These are phyloP conservation scores for Penaeus indicus DNA, from an alignment of 1,140 invertebrate species.

Conservation along the genomic window DNA sequence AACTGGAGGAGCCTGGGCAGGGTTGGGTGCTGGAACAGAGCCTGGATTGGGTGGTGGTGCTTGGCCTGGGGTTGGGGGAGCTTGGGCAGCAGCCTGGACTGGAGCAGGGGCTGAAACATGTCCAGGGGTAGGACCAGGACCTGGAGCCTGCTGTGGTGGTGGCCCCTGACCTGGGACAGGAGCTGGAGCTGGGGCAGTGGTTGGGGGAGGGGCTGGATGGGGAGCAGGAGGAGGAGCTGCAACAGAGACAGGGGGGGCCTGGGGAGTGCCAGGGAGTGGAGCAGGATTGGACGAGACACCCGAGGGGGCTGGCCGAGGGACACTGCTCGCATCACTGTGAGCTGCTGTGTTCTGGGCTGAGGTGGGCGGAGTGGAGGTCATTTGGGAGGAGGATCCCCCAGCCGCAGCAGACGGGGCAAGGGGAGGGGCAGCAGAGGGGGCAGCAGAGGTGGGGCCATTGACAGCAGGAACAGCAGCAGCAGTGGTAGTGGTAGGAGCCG, in stretches of 20 bases:
- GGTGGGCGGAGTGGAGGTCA: background rate
- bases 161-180: background rate
- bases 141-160: background rate
- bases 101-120: background rate
- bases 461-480: conserved; percentile 31
- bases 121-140: background rate
- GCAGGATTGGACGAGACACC: background rate
- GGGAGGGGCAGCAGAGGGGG: conserved; percentile 29
- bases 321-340: background rate
- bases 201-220: background rate
- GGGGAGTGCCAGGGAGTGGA: background rate
- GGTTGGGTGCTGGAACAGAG: no score
- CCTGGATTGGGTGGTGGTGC: no score
- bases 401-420: background rate
- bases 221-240: conserved; percentile 1
- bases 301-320: background rate
- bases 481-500: conserved; percentile 36
- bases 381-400: conserved; percentile 12
- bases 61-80: background rate
- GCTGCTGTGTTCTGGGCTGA: conserved; percentile 9
- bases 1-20: background rate
- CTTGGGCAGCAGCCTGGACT: background rate
- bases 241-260: background rate
- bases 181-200: background rate
- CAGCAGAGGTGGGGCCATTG: conserved; percentile 43